Evolutionary conservation across 2,888 invertebrate species (phyloP), one percentile per base, ranked within the genome.

Genomic region (Notodonta dromedarius): DNA sequence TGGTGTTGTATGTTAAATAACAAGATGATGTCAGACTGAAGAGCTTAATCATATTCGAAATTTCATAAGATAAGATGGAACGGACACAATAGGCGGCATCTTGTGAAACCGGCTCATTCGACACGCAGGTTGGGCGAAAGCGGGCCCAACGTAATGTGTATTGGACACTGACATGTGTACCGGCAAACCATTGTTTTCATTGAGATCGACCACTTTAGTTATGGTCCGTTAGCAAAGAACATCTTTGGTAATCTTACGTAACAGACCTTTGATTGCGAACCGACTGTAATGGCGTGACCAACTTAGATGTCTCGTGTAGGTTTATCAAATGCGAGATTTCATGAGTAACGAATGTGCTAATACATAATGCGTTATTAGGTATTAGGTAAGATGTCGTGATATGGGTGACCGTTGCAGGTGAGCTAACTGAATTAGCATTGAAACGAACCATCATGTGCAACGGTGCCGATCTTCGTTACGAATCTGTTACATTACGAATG

Each of bases 81-180:
- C 86, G 82, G 87, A 87, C 90, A 93, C 93, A 93, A 93, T 92
- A 86, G 89, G 84, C 80, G 80, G 82, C 76, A 79, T 85, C 85
- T 91, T 89, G 86, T 87, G 91, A 89, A 91, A 87, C 85, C 82
- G 82, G 83, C 83, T 84, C 84, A 82, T 87, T 88, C 88, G 87
- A 84, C 87, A 91, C 88, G 86, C 89, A 83, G 84, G 84, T 87
- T 87, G 88, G 91, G 92, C 91, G 92, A 93, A 93, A 93, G 92
- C 88, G 82, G 84, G 82, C 82, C 73, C 79, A 76, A 78, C 82
- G 79, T 82, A 82, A 83, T 83, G 83, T 82, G 82, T 85, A 89
- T 88, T 80, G 85, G 75, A 24, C 82, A 82, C 79, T 85, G 78
- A 80, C 82, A 85, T 83, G 80, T 77, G 79, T 78, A 80, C 84